These are phyloP conservation scores for Cisticola juncidis DNA, from an alignment of 2,113 vertebrate genomes.

Conservation along the genomic window DNA sequence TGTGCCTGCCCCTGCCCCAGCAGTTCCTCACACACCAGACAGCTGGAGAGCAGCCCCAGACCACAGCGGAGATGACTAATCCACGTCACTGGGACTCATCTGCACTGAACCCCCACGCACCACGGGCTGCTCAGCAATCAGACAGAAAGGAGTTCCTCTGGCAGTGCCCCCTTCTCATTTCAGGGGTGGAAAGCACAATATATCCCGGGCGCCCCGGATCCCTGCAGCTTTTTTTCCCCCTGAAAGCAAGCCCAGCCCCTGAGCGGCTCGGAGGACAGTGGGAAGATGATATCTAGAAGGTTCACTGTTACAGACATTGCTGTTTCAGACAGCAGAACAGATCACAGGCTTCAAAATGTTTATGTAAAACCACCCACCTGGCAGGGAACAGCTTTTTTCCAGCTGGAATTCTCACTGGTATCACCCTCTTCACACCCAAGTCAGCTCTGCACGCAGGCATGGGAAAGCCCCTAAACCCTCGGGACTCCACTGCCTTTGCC, in stretches of 20 bases:
- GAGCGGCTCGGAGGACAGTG: background rate
- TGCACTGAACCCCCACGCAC: constrained; percentile 25
- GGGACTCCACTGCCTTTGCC: background rate
- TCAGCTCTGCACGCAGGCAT: background rate
- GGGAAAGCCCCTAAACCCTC: background rate
- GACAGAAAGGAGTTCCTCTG: background rate
- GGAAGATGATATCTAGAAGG: background rate
- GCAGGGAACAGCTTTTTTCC: background rate
- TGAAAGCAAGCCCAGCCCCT: background rate
- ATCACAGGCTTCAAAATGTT: background rate
- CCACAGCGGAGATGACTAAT: constrained; percentile 56
- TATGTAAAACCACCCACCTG: background rate
- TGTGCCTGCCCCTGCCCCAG: background rate
- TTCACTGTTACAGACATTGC: background rate
- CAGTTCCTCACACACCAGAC: constrained; percentile 2
- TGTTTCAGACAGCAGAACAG: background rate
- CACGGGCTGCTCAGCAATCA: background rate
- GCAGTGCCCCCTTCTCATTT: background rate
- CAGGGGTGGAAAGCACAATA: background rate
- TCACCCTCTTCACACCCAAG: background rate
- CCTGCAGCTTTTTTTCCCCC: background rate
- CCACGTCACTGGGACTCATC: constrained; percentile 13
- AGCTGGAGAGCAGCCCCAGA: background rate
- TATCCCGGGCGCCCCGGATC: rapidly evolving
- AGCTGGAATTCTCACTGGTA: background rate